Base-by-base conservation (phyloP, 1,140 invertebrate genomes). In the Zaprionus kolodkinae region DNA sequence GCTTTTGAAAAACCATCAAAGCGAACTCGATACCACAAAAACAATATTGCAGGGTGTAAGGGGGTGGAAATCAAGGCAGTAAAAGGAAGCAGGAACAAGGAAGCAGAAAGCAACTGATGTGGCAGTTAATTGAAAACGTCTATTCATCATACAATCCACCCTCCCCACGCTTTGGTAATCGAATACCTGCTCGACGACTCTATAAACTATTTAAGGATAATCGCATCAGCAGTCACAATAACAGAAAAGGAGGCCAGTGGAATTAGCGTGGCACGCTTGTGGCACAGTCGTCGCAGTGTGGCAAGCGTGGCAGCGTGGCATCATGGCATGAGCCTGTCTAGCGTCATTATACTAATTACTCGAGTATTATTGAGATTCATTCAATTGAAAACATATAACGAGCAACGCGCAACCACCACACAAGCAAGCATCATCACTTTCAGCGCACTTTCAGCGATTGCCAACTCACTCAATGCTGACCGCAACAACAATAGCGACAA, bases 1-100 rank as follows among this genome's bases (percentile, higher is more conserved):
- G 66, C 78, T 80, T 91, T 91, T 89, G 89, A 88, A 88, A 89
- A 91, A 85, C 88, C 85, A 91, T 91, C 88, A 91, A 91, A 88
- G 76, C 61, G 72, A 91, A 85, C 63, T 84, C 56, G 87, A 91
- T 79, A 91, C 76, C 61, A 55, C 52, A 71, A 27, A 56, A 65
- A 50, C 33, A 56, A 74, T 45, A 80, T 63, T 70, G 62, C 59
- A 21, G 36, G 6, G 35, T 5, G 40, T n/a, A 0, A 10, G 0
- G 10, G 17, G 45, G 45, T 11, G 3, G 45, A 17, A 12, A 50
- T 43, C 6, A 43, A 0, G n/a, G 43, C 15, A 48, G 43, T 5
- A 40, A 13, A 48, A 48, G 45, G 3, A 50, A 50, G 4, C 45
- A n/a, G 45, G 17, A 67, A 67, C 55, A 59, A 40, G 77, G 48